These are phyloP conservation scores for Chaetodon trifascialis DNA, from an alignment of 2,113 vertebrate genomes.

Conservation along the genomic window DNA sequence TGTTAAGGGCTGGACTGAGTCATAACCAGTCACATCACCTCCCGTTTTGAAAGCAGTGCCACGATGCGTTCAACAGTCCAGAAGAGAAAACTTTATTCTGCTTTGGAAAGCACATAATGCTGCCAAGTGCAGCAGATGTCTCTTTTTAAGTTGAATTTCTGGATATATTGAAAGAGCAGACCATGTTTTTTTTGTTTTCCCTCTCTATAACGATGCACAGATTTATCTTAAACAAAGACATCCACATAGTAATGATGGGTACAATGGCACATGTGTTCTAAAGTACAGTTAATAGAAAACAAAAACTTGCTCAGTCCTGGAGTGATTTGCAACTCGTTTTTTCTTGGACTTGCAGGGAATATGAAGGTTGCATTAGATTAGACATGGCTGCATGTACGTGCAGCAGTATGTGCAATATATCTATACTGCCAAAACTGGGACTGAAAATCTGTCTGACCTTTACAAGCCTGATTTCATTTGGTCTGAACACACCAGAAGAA, in stretches of 20 bases:
- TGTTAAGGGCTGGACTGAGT: background rate
- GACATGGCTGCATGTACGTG: background rate
- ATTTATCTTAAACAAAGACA: background rate
- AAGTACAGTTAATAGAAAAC: too few species aligned
- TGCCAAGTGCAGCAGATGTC: background rate
- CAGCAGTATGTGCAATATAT: too few species aligned
- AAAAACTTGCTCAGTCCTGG: background rate
- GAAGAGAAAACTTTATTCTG: background rate
- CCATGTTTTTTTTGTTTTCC: background rate
- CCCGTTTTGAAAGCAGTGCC: background rate
- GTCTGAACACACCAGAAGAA: background rate
- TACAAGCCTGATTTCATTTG: too few species aligned
- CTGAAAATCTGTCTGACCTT: background rate
- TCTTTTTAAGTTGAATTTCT: background rate
- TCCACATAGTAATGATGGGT: background rate
- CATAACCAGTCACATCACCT: background rate
- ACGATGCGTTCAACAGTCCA: background rate
- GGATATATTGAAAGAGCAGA: background rate
- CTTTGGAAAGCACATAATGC: background rate
- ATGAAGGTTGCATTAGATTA: background rate
- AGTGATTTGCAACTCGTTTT: background rate
- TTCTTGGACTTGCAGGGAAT: background rate
- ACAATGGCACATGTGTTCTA: too few species aligned
- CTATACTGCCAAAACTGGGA: background rate
- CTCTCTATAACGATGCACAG: background rate